Evolutionary conservation across 1,140 invertebrate species (phyloP), one percentile per base, ranked within the genome.

Genomic region (Drosophila navojoa): DNA sequence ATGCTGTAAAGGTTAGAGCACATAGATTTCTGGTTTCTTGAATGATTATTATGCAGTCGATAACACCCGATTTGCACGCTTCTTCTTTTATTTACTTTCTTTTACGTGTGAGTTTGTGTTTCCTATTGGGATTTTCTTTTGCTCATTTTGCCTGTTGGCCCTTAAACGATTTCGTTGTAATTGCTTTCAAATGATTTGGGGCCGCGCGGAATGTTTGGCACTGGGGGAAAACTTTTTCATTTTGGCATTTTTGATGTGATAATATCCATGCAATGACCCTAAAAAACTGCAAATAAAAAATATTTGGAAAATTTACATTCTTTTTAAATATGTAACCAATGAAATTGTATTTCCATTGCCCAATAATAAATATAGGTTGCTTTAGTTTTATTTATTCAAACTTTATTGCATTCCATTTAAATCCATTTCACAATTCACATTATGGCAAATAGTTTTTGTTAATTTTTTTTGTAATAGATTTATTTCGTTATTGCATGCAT

Each of bases 171-270:
- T 76, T 75, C 58, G 4, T 15, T 60, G 57, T 85, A 80, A 84
- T 84, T 80, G 81, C 69, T 67, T 52, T 77, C 61, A 62, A 68
- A 84, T 80, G 59, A 67, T 55, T 27, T 27, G 40, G 42, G 61
- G 25, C 45, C 25, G 15, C 29, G 55, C 4, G 15, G 40, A 38
- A 47, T 32, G 9, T 16, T 19, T 4, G n/a, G 35, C 49, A 11
- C 27, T 9, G 11, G 16, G 16, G 10, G 11, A 60, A 52, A 53
- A 70, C 29, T 22, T 50, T 67, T 58, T 29, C 5, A 7, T 3
- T 7, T 16, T 10, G 4, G 27, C 35, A 55, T 32, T 44, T 54
- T 10, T 47, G 7, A 49, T 52, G 45, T 25, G 38, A 29, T 45
- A 40, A 58, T 69, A 38, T 22, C 6, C 16, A 13, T 40, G 32